These are phyloP conservation scores for Brachymystax lenok DNA, from an alignment of 2,797 vertebrate species.

Conservation along the genomic window DNA sequence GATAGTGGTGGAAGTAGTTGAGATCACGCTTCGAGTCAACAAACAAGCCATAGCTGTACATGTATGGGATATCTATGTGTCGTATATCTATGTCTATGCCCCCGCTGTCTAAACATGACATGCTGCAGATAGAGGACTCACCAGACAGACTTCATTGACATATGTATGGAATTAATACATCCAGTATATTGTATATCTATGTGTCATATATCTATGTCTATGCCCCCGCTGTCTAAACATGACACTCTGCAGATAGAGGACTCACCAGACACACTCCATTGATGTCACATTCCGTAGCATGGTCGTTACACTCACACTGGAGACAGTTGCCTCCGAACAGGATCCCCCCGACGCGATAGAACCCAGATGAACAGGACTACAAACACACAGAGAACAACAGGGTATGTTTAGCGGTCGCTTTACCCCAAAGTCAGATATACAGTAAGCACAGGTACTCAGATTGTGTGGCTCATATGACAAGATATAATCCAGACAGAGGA, in stretches of 20 bases:
- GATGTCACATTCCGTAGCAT: slow-evolving; percentile 82
- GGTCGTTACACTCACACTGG: slow-evolving; percentile 88
- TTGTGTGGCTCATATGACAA: no score
- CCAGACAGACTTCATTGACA: slow-evolving; percentile 82
- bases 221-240: background rate
- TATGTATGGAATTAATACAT: no score
- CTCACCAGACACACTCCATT: slow-evolving; percentile 87
- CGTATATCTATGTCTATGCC: background rate
- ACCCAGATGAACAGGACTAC: slow-evolving; percentile 86
- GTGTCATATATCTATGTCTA: background rate
- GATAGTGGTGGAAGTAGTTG: no score
- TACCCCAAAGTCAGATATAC: background rate
- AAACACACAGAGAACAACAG: background rate
- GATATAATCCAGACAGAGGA: no score
- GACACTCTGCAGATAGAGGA: slow-evolving; percentile 22
- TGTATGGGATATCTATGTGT: background rate
- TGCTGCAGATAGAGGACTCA: slow-evolving; percentile 68
- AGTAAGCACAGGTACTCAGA: background rate
- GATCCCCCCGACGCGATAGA: slow-evolving; percentile 88
- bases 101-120: background rate
- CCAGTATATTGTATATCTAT: no score
- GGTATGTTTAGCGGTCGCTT: no score
- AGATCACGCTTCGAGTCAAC: no score
- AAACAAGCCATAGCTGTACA: background rate
- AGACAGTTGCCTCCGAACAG: slow-evolving; percentile 92